These are phyloP conservation scores for Podarcis cretensis DNA, from an alignment of 2,113 vertebrate species.

Conservation along the genomic window DNA sequence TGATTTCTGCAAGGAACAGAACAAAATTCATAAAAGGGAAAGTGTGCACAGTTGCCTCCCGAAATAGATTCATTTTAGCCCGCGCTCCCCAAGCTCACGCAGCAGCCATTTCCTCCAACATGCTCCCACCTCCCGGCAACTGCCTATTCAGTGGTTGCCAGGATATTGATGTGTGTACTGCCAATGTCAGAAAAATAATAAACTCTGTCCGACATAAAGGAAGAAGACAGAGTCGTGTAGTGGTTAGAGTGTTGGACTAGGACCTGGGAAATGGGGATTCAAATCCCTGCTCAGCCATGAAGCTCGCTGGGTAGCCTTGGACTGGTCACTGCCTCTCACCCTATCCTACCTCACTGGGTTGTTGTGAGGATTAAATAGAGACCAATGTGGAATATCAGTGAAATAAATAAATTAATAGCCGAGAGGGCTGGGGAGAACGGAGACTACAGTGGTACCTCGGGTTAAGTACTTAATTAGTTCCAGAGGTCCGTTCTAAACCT, in stretches of 20 bases:
- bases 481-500: too few relatives aligned
- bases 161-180: neutral
- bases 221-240: neutral
- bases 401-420: too few relatives aligned
- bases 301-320: too few relatives aligned
- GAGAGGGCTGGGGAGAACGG: neutral
- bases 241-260: neutral
- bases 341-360: too few relatives aligned
- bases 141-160: neutral
- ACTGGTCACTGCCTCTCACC: too few relatives aligned
- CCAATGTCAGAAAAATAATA: neutral
- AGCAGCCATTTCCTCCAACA: neutral
- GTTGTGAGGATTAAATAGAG: too few relatives aligned
- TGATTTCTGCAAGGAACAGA: conserved; percentile 27
- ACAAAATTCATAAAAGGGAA: conserved; percentile 20
- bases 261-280: neutral
- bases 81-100: neutral
- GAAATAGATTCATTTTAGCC: conserved; percentile 28
- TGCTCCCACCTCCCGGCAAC: neutral
- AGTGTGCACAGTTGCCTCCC: neutral
- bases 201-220: neutral
- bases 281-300: too few relatives aligned
- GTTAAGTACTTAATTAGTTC: too few relatives aligned
- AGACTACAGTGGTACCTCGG: neutral
- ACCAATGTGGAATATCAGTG: too few relatives aligned